Conservation (phyloP, 2,113 vertebrate species). For the Crotalus viridis region DNA sequence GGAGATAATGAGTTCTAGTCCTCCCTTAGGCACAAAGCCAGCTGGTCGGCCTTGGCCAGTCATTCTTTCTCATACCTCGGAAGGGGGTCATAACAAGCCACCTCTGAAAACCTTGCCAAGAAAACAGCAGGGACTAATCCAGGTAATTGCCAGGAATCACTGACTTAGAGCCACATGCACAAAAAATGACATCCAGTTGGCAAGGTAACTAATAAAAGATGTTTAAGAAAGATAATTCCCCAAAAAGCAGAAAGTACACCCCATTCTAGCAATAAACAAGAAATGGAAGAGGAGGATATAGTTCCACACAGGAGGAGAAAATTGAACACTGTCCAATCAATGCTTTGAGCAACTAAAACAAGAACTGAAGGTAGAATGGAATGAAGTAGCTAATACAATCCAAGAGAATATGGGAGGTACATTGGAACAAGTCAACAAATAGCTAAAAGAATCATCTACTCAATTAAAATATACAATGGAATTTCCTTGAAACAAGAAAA, state of each 20-base stretch:
- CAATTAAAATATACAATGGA: not conserved
- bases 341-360: not conserved
- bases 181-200: not conserved
- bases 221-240: not conserved
- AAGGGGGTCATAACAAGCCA: not conserved
- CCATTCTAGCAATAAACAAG: not conserved
- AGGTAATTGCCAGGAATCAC: not conserved
- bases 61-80: not conserved
- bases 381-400: not conserved
- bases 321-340: not conserved
- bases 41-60: not conserved
- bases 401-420: not conserved
- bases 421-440: not conserved
- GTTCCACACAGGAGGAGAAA: not conserved
- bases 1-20: not conserved
- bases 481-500: not conserved
- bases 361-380: not conserved
- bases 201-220: not conserved
- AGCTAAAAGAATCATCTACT: not conserved
- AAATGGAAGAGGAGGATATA: not conserved
- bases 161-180: not conserved
- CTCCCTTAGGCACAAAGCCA: not conserved
- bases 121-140: not conserved
- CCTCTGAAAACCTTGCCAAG: not conserved
- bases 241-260: not conserved